Evolutionary conservation across 2,797 vertebrate species (phyloP).

Genomic region (Acrocephalus scirpaceus): DNA sequence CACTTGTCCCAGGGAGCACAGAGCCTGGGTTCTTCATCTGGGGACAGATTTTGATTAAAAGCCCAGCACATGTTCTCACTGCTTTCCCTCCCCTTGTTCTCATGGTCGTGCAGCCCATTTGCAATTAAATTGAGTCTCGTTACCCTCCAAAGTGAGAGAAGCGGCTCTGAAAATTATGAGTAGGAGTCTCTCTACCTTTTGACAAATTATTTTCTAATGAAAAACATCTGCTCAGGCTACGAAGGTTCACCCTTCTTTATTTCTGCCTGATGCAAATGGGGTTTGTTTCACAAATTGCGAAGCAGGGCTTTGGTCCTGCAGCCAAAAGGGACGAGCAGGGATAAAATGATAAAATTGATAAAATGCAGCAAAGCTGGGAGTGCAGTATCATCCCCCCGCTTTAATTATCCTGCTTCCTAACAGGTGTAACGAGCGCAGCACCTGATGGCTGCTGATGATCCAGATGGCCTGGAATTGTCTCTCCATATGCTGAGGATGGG

Average conservation of each 20-base stretch:
- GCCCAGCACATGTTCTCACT: background rate
- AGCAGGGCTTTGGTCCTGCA: background rate
- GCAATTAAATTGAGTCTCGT: constrained; percentile 67
- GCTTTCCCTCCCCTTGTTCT: background rate
- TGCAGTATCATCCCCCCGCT: background rate
- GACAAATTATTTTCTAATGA: constrained; percentile 67
- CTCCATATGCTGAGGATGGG: constrained; percentile 45
- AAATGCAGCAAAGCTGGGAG: background rate
- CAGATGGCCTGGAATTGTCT: constrained; percentile 53
- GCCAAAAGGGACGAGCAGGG: background rate
- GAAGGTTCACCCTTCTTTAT: constrained; percentile 17
- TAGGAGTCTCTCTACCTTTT: constrained; percentile 43
- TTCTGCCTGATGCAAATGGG: background rate
- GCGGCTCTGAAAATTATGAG: constrained; percentile 50
- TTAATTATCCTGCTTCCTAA: background rate
- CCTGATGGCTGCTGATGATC: constrained; percentile 60
- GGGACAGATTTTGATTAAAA: background rate
- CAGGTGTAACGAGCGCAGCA: constrained; percentile 56
- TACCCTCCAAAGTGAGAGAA: constrained; percentile 52
- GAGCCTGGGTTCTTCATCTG: background rate
- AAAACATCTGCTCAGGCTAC: constrained; percentile 60
- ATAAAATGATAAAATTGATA: background rate
- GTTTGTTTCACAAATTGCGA: constrained; percentile 7
- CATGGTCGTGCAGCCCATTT: background rate
- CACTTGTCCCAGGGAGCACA: background rate